These are phyloP conservation scores for Antechinus flavipes DNA, from an alignment of 2,113 vertebrate genomes.

Conservation along the genomic window DNA sequence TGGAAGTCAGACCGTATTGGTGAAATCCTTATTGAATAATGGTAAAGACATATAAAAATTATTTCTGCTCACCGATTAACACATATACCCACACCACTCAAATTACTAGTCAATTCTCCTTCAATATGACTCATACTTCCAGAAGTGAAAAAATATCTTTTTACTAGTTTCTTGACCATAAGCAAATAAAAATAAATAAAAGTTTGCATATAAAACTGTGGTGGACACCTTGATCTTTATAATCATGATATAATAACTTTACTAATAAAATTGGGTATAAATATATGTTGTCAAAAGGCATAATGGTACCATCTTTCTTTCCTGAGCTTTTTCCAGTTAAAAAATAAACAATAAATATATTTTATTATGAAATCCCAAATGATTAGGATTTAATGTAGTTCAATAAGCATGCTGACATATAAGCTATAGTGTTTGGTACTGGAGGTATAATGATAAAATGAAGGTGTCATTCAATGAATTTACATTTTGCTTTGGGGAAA, in stretches of 20 bases:
- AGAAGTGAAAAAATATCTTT: neutral
- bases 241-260: neutral
- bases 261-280: neutral
- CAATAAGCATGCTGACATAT: neutral
- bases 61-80: too few species aligned
- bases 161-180: neutral
- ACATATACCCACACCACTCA: neutral
- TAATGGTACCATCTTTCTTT: constrained; percentile 15
- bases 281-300: neutral
- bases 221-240: neutral
- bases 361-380: neutral
- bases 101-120: neutral
- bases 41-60: too few species aligned
- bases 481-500: neutral
- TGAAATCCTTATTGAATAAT: neutral
- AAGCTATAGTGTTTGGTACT: neutral
- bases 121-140: neutral
- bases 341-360: neutral
- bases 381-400: neutral
- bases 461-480: neutral
- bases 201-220: neutral
- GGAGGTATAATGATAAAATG: neutral
- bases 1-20: neutral
- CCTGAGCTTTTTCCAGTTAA: neutral
- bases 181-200: neutral